Percentiles rank a stretch among this genome's conserved stretches.
Conservation (phyloP, 2,113 vertebrate genomes). For the Tragelaphus strepsiceros region DNA sequence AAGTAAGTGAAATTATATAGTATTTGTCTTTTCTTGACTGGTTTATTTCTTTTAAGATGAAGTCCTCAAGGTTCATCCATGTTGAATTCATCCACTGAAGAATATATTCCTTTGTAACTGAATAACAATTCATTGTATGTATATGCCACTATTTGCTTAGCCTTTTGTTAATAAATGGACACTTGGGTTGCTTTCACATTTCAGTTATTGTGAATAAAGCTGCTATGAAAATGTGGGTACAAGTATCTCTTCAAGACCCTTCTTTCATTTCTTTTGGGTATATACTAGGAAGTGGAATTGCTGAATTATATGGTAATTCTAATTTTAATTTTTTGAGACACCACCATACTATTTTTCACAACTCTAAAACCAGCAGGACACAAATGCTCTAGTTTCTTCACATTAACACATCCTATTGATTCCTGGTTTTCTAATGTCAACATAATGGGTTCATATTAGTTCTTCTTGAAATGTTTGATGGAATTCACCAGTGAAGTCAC, state of each 20-base stretch:
- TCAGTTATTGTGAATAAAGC: neutral
- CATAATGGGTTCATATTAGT: neutral
- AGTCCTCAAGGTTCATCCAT: neutral
- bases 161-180: neutral
- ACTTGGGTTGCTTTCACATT: neutral
- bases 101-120: neutral
- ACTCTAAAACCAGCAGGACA: neutral
- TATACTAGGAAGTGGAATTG: neutral
- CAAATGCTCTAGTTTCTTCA: neutral
- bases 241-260: neutral
- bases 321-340: neutral
- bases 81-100: neutral
- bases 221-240: neutral
- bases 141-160: neutral
- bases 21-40: neutral
- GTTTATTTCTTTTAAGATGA: neutral
- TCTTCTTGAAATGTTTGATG: neutral
- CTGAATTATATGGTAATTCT: neutral
- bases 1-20: neutral
- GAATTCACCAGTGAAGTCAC: neutral
- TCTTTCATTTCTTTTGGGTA: neutral
- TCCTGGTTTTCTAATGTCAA: neutral
- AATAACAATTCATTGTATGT: neutral
- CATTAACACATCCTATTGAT: neutral
- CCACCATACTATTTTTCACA: neutral